Percentiles rank a stretch among this genome's conserved stretches.
These are phyloP conservation scores for Ramphastos sulfuratus DNA, from an alignment of 2,113 vertebrate genomes.

Conservation along the genomic window DNA sequence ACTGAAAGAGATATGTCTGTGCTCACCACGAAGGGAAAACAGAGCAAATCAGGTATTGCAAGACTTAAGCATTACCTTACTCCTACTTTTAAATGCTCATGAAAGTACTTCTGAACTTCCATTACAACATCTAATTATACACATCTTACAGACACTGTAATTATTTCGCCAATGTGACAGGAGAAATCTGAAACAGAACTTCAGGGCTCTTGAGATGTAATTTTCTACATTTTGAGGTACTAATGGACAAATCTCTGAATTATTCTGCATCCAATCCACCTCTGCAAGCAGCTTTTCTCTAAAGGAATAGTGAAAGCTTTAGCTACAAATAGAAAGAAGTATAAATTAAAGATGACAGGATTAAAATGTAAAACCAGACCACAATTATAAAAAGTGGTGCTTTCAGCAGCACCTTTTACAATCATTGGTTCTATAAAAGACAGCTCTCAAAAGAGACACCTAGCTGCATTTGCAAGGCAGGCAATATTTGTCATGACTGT, in stretches of 20 bases:
- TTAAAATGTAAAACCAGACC: conserved; percentile 17
- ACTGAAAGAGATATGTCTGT: background rate
- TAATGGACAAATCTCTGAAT: conserved; percentile 12
- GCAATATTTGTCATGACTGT: background rate
- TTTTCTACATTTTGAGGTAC: conserved; percentile 19
- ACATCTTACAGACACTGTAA: conserved; percentile 6
- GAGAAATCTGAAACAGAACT: conserved; percentile 10
- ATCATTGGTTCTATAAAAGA: background rate
- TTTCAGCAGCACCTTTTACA: background rate
- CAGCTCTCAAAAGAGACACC: background rate
- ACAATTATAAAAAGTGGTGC: background rate
- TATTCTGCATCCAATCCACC: background rate
- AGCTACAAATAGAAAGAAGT: conserved; percentile 28
- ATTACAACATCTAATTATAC: conserved; percentile 23
- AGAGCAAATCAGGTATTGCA: too few species aligned
- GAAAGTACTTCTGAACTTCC: conserved; percentile 9
- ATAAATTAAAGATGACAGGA: conserved; percentile 37
- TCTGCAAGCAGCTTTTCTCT: background rate
- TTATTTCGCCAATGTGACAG: background rate
- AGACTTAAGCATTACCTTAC: background rate
- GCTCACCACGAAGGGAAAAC: background rate
- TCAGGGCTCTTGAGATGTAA: background rate
- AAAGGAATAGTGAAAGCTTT: background rate
- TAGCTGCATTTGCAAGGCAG: background rate
- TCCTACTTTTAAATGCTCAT: background rate